Percentiles rank a stretch among this genome's conserved stretches.
These are phyloP conservation scores for Drosophila leonis DNA, from an alignment of 2,888 invertebrate genomes.

Conservation along the genomic window DNA sequence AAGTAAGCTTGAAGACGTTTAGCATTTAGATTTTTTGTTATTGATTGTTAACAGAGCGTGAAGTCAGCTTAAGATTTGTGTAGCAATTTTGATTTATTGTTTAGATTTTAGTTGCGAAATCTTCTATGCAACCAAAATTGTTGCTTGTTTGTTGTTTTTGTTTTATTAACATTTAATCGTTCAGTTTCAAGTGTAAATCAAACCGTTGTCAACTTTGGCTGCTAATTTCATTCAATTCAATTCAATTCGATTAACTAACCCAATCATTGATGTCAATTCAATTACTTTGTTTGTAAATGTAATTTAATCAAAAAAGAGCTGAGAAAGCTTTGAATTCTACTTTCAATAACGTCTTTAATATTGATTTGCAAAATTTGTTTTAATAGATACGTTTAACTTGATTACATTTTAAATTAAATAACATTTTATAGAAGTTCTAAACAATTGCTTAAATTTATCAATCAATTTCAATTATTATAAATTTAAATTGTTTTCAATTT, in stretches of 20 bases:
- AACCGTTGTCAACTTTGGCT: background rate
- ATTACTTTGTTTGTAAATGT: background rate
- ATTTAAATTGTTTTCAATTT: too few relatives aligned
- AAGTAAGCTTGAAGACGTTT: background rate
- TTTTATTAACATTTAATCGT: background rate
- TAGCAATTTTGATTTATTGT: constrained; percentile 1
- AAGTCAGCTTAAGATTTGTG: background rate
- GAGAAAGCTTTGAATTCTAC: too few relatives aligned
- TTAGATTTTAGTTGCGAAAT: background rate
- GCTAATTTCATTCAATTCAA: constrained; percentile 1
- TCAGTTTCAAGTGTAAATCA: background rate
- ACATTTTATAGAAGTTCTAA: too few relatives aligned
- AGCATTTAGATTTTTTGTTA: background rate
- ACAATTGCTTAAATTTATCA: too few relatives aligned
- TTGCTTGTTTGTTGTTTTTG: background rate
- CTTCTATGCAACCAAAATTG: too few relatives aligned
- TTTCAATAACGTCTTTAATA: background rate
- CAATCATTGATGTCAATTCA: background rate
- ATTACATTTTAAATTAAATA: too few relatives aligned
- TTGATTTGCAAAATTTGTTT: background rate
- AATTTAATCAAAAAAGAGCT: background rate
- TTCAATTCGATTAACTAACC: background rate
- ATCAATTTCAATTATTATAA: too few relatives aligned
- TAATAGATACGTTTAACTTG: too few relatives aligned
- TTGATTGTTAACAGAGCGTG: background rate